phyloP scores from a whole-genome alignment of 2,113 vertebrate genomes.

The Marcusenius ussheri region DNA sequence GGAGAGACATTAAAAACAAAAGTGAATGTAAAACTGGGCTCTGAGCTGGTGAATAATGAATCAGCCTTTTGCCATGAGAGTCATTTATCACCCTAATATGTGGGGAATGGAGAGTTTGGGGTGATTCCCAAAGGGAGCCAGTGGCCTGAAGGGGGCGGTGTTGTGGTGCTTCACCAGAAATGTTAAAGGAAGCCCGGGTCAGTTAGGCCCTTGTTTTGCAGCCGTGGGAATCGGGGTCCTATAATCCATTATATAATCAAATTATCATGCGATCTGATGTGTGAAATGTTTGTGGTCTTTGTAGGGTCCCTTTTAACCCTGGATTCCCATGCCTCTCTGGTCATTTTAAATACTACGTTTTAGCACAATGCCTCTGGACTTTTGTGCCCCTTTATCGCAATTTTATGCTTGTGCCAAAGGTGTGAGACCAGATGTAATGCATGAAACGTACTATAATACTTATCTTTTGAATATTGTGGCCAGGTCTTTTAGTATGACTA shows the following conservation, averaged over 20 bases:
- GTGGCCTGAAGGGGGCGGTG: neutral
- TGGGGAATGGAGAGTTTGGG: neutral
- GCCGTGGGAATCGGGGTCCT: conserved; percentile 13
- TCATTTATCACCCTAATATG: neutral
- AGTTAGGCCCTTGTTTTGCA: neutral
- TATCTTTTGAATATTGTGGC: neutral
- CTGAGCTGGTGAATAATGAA: conserved; percentile 20
- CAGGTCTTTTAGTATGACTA: neutral
- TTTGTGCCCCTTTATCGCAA: neutral
- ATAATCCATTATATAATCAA: conserved; percentile 22
- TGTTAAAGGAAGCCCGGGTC: neutral
- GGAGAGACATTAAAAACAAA: neutral
- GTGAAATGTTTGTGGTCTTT: conserved; percentile 5
- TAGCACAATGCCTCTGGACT: neutral
- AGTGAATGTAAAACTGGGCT: neutral
- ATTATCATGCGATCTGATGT: conserved; percentile 21
- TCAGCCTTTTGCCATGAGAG: neutral
- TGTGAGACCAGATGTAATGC: neutral
- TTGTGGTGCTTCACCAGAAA: neutral
- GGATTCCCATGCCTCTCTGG: neutral
- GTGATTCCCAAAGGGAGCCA: neutral
- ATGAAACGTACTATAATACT: neutral
- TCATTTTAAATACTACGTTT: neutral
- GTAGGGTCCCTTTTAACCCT: neutral
- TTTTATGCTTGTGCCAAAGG: neutral